Percentiles rank a stretch among this genome's conserved stretches.
phyloP scores from a whole-genome alignment of 2,113 vertebrate genomes.

The Mormyrus iriodes region DNA sequence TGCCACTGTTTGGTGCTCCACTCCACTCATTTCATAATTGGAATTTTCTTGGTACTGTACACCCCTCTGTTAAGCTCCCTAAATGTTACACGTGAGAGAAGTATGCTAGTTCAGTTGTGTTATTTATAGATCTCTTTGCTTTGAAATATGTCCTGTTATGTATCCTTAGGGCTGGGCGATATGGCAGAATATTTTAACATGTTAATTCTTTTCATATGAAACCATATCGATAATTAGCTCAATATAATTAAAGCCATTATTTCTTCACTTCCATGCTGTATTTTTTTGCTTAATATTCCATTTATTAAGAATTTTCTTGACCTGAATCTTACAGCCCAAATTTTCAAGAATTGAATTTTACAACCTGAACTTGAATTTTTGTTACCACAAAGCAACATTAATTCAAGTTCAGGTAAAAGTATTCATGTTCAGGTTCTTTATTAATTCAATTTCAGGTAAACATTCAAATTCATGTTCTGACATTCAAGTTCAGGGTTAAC shows the following conservation, averaged over 20 bases:
- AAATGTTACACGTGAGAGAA: not conserved
- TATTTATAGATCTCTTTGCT: not conserved
- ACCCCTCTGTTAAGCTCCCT: not conserved
- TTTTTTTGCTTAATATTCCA: not conserved
- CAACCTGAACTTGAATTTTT: not conserved
- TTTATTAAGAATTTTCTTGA: too few species aligned
- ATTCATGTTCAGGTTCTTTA: not conserved
- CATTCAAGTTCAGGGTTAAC: not conserved
- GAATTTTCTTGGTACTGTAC: not conserved
- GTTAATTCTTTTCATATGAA: not conserved
- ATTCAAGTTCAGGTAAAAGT: not conserved
- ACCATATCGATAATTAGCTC: not conserved
- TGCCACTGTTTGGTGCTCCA: slow-evolving; percentile 46
- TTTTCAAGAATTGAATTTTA: not conserved
- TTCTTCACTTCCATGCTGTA: not conserved
- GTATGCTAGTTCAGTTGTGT: not conserved
- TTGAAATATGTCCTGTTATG: not conserved
- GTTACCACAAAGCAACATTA: not conserved
- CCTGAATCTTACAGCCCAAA: too few species aligned
- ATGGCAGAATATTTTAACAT: not conserved
- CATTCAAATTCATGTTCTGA: not conserved
- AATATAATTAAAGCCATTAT: not conserved
- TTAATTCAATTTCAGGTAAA: too few species aligned
- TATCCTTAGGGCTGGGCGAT: not conserved
- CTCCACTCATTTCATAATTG: not conserved